Evolutionary conservation across 2,888 invertebrate species (phyloP).

Genomic region (Diplazon laetatorius): DNA sequence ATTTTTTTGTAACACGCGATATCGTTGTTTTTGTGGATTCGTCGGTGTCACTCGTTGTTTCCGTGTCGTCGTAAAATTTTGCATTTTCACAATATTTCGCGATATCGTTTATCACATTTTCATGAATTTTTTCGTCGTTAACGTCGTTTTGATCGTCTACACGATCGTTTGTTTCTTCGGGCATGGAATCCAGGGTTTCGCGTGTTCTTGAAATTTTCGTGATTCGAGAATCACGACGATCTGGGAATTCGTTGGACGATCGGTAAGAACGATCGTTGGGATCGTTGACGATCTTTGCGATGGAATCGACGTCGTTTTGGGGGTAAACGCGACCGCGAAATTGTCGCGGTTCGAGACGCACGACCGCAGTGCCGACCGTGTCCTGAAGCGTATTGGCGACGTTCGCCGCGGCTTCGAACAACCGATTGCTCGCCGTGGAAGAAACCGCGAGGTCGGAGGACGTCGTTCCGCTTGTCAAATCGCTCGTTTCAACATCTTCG

Average conservation of each 20-base stretch:
- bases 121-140: conserved; percentile 46
- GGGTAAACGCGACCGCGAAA: conserved; percentile 1
- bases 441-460: conserved; percentile 55
- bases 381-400: conserved; percentile 84
- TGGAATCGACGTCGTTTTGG: too few species aligned
- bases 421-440: conserved; percentile 81
- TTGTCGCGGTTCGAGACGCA: conserved; percentile 27
- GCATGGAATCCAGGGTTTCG: conserved; percentile 14
- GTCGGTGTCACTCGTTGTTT: conserved; percentile 7
- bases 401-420: conserved; percentile 87
- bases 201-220: neutral
- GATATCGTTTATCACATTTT: conserved; percentile 90
- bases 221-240: neutral
- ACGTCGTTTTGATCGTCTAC: conserved; percentile 18
- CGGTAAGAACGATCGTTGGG: neutral
- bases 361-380: conserved; percentile 87
- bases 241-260: neutral
- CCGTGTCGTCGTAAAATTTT: conserved; percentile 69
- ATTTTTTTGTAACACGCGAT: conserved; percentile 53
- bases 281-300: too few species aligned
- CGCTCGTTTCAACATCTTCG: neutral
- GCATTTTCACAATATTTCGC: conserved; percentile 83
- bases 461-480: neutral
- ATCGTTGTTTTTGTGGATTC: conserved; percentile 40
- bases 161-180: conserved; percentile 12